Conservation (phyloP, 2,797 vertebrate species). For the Pogonophryne albipinna region DNA sequence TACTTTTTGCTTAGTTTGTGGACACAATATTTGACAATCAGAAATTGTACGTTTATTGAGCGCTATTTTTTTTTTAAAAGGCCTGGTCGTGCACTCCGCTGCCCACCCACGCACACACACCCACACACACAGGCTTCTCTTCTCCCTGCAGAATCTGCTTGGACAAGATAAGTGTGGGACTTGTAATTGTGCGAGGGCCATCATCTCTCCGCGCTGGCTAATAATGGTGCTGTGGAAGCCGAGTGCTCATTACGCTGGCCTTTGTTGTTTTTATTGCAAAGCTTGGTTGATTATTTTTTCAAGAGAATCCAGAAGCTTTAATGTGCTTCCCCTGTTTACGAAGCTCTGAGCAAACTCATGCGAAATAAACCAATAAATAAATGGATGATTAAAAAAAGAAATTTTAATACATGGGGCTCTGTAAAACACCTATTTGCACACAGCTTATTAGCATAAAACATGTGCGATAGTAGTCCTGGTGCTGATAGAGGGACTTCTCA, state of each 20-base stretch:
- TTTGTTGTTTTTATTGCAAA: constrained; percentile 80
- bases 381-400: constrained; percentile 33
- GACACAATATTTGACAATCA: constrained; percentile 35
- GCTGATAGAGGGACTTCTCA: constrained; percentile 54
- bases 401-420: constrained; percentile 19
- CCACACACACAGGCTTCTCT: constrained; percentile 37
- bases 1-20: constrained; percentile 42
- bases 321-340: constrained; percentile 59
- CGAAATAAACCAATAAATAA: constrained; percentile 62
- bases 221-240: constrained; percentile 81
- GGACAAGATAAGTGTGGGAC: constrained; percentile 83
- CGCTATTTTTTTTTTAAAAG: constrained; percentile 8
- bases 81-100: constrained; percentile 27
- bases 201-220: constrained; percentile 77
- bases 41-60: constrained; percentile 62
- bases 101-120: constrained; percentile 23
- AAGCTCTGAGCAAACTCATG: constrained; percentile 36
- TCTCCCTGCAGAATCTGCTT: constrained; percentile 78
- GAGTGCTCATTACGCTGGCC: constrained; percentile 79
- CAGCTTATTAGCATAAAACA: constrained; percentile 25
- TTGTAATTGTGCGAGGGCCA: constrained; percentile 82
- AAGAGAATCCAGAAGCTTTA: constrained; percentile 71
- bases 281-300: constrained; percentile 75
- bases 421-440: constrained; percentile 57
- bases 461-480: constrained; percentile 23